phyloP scores from a whole-genome alignment of 2,113 vertebrate species.

The Sardina pilchardus region DNA sequence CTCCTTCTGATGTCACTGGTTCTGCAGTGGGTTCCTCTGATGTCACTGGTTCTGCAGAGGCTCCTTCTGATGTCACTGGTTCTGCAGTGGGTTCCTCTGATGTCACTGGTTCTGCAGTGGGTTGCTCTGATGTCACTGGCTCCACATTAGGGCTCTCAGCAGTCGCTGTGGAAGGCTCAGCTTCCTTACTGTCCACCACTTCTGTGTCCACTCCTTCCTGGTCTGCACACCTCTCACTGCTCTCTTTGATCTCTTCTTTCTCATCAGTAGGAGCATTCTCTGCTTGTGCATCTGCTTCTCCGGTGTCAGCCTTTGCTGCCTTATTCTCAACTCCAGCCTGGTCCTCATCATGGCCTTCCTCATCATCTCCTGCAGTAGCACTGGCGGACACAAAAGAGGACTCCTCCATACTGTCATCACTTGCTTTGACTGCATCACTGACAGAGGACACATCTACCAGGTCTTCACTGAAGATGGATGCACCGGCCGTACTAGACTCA shows the following conservation, averaged over 20 bases:
- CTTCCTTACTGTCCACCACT: background rate
- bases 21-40: background rate
- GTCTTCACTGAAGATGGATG: slow-evolving; percentile 53
- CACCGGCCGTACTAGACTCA: slow-evolving; percentile 54
- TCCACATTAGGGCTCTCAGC: background rate
- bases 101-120: background rate
- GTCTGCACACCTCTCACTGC: background rate
- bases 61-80: too few relatives aligned
- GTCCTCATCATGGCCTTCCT: slow-evolving; percentile 48
- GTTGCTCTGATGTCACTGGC: background rate
- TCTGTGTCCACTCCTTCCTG: background rate
- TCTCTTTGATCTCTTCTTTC: background rate
- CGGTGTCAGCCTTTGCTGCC: slow-evolving; percentile 21
- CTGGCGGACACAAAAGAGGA: slow-evolving; percentile 56
- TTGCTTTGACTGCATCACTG: slow-evolving; percentile 51
- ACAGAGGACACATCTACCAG: slow-evolving; percentile 55
- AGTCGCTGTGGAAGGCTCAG: background rate
- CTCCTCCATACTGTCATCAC: slow-evolving; percentile 63
- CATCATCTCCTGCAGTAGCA: slow-evolving; percentile 39
- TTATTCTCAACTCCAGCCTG: slow-evolving; percentile 24
- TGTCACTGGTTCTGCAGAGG: background rate
- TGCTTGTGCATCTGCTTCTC: background rate
- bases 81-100: background rate
- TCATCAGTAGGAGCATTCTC: slow-evolving; percentile 16
- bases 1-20: background rate